A percentile compares a stretch with the other conserved stretches of the same genome.
These are phyloP conservation scores for Mus musculus DNA, from an alignment of 2,113 vertebrate species.

Conservation along the genomic window GRCm39 chr16:53897001-53897500, in stretches of 20 bases:
- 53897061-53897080: no score
- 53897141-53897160: no score
- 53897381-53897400: background rate
- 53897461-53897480: background rate
- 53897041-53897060: no score
- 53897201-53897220: background rate
- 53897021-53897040: no score
- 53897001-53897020: no score
- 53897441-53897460: background rate
- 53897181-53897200: background rate
- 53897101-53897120: no score
- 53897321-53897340: background rate
- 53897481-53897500: background rate
- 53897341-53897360: background rate
- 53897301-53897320: background rate
- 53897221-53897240: no score
- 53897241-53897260: background rate
- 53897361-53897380: background rate
- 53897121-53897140: no score
- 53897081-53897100: no score
- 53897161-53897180: background rate
- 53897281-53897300: no score
- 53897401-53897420: background rate
- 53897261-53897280: background rate
- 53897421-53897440: background rate